phyloP scores from a whole-genome alignment of 2,113 vertebrate species.

The Tachuris rubrigastra region DNA sequence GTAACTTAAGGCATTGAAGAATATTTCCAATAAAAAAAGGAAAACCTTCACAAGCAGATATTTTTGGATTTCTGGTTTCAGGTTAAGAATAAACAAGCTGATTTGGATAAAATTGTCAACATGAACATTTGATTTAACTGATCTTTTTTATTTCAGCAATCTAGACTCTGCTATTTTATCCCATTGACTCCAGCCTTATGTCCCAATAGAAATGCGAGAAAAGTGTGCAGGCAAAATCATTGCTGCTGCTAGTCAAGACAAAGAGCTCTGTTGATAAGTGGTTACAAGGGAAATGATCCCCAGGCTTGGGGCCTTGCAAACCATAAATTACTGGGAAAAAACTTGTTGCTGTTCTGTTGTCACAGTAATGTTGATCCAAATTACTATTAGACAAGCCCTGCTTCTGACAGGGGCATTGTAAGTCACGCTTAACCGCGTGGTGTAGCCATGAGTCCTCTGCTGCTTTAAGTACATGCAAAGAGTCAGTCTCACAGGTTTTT shows the following conservation, averaged over 20 bases:
- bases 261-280: background rate
- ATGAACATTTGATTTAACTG: background rate
- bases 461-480: background rate
- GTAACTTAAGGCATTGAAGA: background rate
- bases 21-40: background rate
- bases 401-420: fast-evolving
- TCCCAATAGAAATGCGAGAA: background rate
- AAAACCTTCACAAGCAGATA: background rate
- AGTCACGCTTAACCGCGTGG: fast-evolving
- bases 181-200: background rate
- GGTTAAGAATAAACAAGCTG: background rate
- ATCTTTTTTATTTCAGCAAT: background rate
- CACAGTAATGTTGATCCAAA: background rate
- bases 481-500: background rate
- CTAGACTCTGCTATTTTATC: background rate
- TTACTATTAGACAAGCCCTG: fast-evolving
- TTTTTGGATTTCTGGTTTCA: background rate
- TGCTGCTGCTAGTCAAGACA: background rate
- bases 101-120: background rate
- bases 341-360: background rate
- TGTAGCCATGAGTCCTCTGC: background rate
- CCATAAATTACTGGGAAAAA: background rate
- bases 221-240: background rate
- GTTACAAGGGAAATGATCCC: background rate
- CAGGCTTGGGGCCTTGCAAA: background rate